phyloP scores from a whole-genome alignment of 2,113 vertebrate genomes.

The Archilochus colubris region DNA sequence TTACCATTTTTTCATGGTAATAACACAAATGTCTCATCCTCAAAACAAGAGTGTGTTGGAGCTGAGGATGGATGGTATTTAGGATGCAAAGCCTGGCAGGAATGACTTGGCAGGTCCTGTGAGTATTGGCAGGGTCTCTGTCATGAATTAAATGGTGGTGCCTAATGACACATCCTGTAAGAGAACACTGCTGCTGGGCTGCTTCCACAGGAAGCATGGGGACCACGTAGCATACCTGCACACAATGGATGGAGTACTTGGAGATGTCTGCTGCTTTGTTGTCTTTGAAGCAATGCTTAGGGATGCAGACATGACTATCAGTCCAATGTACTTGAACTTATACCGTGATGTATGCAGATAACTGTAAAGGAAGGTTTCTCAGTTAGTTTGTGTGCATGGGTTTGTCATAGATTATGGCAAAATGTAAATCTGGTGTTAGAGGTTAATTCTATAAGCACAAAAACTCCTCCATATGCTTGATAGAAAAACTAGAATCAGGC shows the following conservation, averaged over 20 bases:
- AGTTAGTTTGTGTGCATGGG: fast-evolving
- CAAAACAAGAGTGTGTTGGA: background rate
- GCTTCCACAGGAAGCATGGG: background rate
- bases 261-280: background rate
- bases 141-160: background rate
- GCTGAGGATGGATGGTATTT: background rate
- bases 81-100: background rate
- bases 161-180: background rate
- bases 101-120: background rate
- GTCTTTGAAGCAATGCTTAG: background rate
- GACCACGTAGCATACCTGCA: fast-evolving
- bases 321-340: background rate
- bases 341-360: background rate
- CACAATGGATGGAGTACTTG: fast-evolving
- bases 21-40: background rate
- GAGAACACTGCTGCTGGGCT: background rate
- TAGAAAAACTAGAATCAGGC: background rate
- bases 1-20: background rate
- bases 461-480: background rate
- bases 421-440: background rate
- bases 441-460: background rate
- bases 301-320: background rate
- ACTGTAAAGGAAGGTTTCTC: background rate
- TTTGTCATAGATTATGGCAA: background rate
- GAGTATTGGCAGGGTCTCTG: background rate